phyloP scores from a whole-genome alignment of 2,888 invertebrate genomes.

The Drosophila putrida region DNA sequence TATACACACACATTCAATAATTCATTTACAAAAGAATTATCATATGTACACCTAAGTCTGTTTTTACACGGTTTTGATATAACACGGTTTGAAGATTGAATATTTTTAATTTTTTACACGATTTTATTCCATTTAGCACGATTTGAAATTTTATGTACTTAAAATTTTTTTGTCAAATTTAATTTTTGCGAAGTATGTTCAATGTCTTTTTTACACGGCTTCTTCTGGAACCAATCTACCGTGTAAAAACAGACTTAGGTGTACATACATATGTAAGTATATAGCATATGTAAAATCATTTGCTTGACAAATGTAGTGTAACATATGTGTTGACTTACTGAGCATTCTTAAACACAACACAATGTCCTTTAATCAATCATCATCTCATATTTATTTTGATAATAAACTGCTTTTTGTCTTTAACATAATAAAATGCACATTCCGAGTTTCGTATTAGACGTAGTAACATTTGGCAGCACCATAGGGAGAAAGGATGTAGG shows the following conservation, averaged over 20 bases:
- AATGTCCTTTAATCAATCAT: conserved; percentile 45
- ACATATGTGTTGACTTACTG: conserved; percentile 55
- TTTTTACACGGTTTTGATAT: too few species aligned
- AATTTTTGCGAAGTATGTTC: too few species aligned
- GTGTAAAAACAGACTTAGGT: too few species aligned
- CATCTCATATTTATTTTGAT: conserved; percentile 60
- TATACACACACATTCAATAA: conserved; percentile 60
- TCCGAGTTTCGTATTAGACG: conserved; percentile 40
- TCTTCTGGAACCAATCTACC: too few species aligned
- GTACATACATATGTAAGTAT: conserved; percentile 7
- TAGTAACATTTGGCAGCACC: conserved; percentile 61
- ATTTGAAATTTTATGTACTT: too few species aligned
- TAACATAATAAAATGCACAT: conserved; percentile 62
- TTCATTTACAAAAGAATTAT: conserved; percentile 79
- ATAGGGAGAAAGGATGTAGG: conserved; percentile 27
- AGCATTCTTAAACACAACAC: conserved; percentile 73
- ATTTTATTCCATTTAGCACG: too few species aligned
- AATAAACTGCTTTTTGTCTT: conserved; percentile 55
- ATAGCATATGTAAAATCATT: conserved; percentile 35
- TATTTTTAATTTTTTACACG: too few species aligned
- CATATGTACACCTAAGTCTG: too few species aligned
- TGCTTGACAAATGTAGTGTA: conserved; percentile 39
- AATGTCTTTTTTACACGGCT: too few species aligned
- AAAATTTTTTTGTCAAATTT: too few species aligned
- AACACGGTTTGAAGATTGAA: too few species aligned